Evolutionary conservation across 2,797 vertebrate species (phyloP), one percentile per base, ranked within the genome.

Genomic region (Parauchenoglanis ngamensis): DNA sequence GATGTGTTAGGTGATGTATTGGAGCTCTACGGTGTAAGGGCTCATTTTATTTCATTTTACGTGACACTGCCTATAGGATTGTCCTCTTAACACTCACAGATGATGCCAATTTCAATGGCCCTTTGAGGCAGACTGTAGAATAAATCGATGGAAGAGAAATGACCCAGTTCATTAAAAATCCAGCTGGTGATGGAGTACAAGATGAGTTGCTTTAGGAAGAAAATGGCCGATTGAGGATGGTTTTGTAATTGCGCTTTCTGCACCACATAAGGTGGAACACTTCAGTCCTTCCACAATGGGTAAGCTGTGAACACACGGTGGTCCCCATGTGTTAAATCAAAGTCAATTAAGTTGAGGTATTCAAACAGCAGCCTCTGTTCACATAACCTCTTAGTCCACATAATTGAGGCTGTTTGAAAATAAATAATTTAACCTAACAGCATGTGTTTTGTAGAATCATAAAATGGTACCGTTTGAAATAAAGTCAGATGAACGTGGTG

Each of bases 41-140:
- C 90, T 92, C 85, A 82, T 91, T 92, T 85, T 81, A 87, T 90
- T 65, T 90, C 80, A 49, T 88, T 91, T 88, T 88, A 92, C 90
- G 92, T 92, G 91, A 91, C 91, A 91, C 89, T 93, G 88, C 93
- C 91, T 88, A 92, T 94, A 92, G 93, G 94, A 94, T 94, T 94
- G 94, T 94, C 93, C 93, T 94, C 92, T 92, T 93, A 93, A 91
- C 90, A 90, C 91, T 88, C 84, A 88, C 6, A 92, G 94, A 89
- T 86, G 89, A 90, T 86, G 28, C 75, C 89, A 83, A 89, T 92
- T 92, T 91, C 90, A 87, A 90, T 90, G 91, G 89, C 67, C 80
- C 92, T 92, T 91, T 92, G 89, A 92, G 93, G 85, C 75, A 79
- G 3, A 85, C 90, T 21, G 17, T 23, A 70, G 44, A 83, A 93